phyloP scores from a whole-genome alignment of 2,797 vertebrate genomes.

The Bradypodion pumilum region DNA sequence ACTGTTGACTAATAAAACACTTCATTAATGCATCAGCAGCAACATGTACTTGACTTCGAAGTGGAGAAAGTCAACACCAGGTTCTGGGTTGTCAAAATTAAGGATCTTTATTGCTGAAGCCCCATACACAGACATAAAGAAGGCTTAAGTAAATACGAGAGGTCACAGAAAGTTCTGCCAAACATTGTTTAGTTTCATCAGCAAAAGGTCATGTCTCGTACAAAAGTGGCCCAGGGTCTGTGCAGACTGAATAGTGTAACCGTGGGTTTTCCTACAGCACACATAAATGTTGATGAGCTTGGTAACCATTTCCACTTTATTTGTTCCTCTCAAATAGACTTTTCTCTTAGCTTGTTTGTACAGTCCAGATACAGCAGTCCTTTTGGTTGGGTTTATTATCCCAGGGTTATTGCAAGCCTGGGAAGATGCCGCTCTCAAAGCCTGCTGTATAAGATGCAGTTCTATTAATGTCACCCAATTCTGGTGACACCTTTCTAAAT shows the following conservation, averaged over 20 bases:
- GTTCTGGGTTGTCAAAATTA: constrained; percentile 46
- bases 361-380: neutral
- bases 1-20: constrained; percentile 40
- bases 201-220: constrained; percentile 43
- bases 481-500: too few relatives aligned
- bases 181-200: constrained; percentile 46
- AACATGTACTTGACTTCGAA: constrained; percentile 30
- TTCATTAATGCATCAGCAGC: constrained; percentile 33
- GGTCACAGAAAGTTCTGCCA: constrained; percentile 28
- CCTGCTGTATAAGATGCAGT: neutral
- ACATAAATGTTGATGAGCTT: neutral
- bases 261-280: constrained; percentile 30
- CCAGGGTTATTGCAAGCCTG: neutral
- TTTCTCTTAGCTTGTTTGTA: neutral
- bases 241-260: constrained; percentile 16
- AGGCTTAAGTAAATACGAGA: constrained; percentile 33
- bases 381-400: neutral
- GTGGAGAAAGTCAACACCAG: constrained; percentile 39
- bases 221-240: neutral
- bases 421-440: neutral
- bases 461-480: neutral
- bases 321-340: neutral
- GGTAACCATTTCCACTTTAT: neutral
- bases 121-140: constrained; percentile 27
- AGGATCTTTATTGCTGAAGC: constrained; percentile 47